These are phyloP conservation scores for Lethrus apterus DNA, from an alignment of 1,140 invertebrate species.

Conservation along the genomic window DNA sequence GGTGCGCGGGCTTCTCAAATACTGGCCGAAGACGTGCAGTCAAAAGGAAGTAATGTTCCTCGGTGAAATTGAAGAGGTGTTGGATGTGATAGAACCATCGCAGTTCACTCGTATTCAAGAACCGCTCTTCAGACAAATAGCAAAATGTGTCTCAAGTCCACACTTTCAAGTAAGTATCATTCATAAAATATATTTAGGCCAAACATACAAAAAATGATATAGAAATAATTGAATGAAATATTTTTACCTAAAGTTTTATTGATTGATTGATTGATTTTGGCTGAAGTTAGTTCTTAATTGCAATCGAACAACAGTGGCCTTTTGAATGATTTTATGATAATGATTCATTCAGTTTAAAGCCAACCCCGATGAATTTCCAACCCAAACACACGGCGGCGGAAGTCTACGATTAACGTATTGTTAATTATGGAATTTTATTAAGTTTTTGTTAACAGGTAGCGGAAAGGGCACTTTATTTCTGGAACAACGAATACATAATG, in stretches of 20 bases:
- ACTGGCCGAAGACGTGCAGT: constrained; percentile 98
- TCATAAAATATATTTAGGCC: constrained; percentile 18
- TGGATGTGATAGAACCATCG: constrained; percentile 97
- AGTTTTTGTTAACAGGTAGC: constrained; percentile 78
- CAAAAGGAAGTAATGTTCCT: constrained; percentile 99
- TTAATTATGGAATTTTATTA: too few species aligned
- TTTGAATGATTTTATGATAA: too few species aligned
- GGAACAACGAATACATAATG: constrained; percentile 97
- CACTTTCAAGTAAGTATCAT: constrained; percentile 76
- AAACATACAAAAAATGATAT: constrained; percentile 1
- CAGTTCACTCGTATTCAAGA: constrained; percentile 98
- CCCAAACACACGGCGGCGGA: too few species aligned
- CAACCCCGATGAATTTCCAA: too few species aligned
- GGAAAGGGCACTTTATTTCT: constrained; percentile 91
- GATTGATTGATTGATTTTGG: too few species aligned
- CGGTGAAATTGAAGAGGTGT: constrained; percentile 94
- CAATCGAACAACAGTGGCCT: too few species aligned
- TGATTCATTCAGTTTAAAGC: too few species aligned
- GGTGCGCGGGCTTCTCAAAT: constrained; percentile 91
- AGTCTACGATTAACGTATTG: too few species aligned
- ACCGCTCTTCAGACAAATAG: constrained; percentile 93
- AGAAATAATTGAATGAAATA: constrained; percentile 4
- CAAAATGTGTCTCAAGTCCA: constrained; percentile 96
- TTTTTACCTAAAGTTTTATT: constrained; percentile 10
- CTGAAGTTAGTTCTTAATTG: too few species aligned